Evolutionary conservation across 2,797 vertebrate genomes (phyloP).

Genomic region (Urophycis tenuis): DNA sequence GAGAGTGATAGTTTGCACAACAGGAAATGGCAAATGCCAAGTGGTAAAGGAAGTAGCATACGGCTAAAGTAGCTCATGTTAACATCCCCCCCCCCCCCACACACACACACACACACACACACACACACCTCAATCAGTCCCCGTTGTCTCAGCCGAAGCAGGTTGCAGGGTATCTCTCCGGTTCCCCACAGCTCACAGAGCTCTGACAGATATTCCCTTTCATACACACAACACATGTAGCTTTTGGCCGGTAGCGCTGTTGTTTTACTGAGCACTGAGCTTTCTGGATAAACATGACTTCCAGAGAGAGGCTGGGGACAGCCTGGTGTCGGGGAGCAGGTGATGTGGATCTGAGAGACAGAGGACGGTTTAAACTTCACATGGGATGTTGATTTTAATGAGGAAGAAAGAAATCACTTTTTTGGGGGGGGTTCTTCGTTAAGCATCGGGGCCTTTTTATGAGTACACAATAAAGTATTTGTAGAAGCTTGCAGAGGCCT

Average conservation of each 20-base stretch:
- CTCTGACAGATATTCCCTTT: slow-evolving; percentile 2
- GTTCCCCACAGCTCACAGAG: slow-evolving; percentile 14
- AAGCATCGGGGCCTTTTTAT: neutral
- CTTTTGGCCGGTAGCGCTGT: neutral
- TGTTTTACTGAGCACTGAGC: neutral
- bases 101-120: neutral
- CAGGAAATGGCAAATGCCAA: slow-evolving; percentile 53
- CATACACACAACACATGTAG: neutral
- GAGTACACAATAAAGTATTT: too few species aligned
- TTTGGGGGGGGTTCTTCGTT: neutral
- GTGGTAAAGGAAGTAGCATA: slow-evolving; percentile 55
- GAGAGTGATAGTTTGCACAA: slow-evolving; percentile 42
- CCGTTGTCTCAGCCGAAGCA: neutral
- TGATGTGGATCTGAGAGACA: neutral
- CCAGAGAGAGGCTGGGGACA: neutral
- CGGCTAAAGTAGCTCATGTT: slow-evolving; percentile 52
- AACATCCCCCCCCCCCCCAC: slow-evolving; percentile 43
- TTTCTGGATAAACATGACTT: neutral
- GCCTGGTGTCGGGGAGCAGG: neutral
- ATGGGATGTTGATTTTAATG: neutral
- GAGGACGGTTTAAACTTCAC: neutral
- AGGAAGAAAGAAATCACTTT: too few species aligned
- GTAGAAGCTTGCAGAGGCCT: neutral
- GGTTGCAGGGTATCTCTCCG: neutral
- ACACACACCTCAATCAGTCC: neutral